phyloP scores from a whole-genome alignment of 2,888 invertebrate species.

The Liodrosophila aerea region DNA sequence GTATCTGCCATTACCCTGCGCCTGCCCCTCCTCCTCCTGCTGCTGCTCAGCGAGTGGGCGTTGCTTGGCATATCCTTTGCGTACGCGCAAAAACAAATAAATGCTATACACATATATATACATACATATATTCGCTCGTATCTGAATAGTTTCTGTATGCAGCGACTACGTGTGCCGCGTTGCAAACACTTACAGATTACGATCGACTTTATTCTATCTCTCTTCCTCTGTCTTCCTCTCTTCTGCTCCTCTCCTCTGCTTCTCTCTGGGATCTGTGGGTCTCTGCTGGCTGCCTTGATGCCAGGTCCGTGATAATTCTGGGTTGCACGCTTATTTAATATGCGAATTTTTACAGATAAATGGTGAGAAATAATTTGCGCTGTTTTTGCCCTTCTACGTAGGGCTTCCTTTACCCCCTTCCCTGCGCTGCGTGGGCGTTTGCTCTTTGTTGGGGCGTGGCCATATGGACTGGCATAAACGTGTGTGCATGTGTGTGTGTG shows the following conservation, averaged over 20 bases:
- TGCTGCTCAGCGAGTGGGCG: constrained; percentile 50
- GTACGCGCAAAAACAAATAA: constrained; percentile 73
- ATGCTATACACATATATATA: too few relatives aligned
- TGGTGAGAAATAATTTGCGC: constrained; percentile 80
- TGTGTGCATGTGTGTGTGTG: neutral
- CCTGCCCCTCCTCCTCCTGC: neutral
- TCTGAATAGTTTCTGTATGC: neutral
- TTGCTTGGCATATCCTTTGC: constrained; percentile 71
- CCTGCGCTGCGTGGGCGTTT: constrained; percentile 57
- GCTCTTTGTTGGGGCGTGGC: constrained; percentile 58
- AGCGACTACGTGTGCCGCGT: constrained; percentile 52
- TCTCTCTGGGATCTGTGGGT: constrained; percentile 7
- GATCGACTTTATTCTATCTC: constrained; percentile 56
- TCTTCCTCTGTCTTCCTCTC: constrained; percentile 14
- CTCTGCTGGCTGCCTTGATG: constrained; percentile 59
- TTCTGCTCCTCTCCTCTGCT: neutral
- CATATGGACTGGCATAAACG: constrained; percentile 16
- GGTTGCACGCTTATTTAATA: constrained; percentile 81
- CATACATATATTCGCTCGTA: constrained; percentile 8
- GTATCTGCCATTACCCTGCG: constrained; percentile 7
- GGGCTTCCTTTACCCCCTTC: too few relatives aligned
- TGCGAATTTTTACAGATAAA: constrained; percentile 81
- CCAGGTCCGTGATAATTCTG: constrained; percentile 81
- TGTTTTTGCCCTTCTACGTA: constrained; percentile 52
- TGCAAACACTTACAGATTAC: constrained; percentile 74